phyloP scores from a whole-genome alignment of 2,888 invertebrate species.

The Harpagoxenus sublaevis region DNA sequence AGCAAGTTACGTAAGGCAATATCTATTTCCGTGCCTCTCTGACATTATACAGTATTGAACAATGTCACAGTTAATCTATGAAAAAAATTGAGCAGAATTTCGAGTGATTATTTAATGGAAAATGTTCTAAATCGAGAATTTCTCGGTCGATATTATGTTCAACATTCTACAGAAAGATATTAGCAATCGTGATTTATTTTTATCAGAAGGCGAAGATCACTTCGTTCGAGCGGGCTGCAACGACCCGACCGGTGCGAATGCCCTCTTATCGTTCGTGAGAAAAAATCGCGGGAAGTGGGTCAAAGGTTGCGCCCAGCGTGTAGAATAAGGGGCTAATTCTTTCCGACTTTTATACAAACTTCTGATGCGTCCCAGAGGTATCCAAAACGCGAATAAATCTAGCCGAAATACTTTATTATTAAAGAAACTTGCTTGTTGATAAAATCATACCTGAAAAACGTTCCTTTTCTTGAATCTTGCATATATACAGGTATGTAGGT shows the following conservation, averaged over 20 bases:
- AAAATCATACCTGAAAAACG: not conserved
- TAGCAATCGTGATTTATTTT: slow-evolving; percentile 36
- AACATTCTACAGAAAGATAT: slow-evolving; percentile 5
- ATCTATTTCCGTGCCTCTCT: not conserved
- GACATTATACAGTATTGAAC: not conserved
- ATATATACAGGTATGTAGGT: not conserved
- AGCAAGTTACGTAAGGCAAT: not conserved
- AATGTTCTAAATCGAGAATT: not conserved
- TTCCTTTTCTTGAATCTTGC: not conserved
- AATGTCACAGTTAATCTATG: not conserved
- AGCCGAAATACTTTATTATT: not conserved
- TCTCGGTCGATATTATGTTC: not conserved
- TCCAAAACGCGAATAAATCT: slow-evolving; percentile 19
- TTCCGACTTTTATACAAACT: slow-evolving; percentile 41
- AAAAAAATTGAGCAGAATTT: not conserved
- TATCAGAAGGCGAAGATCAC: slow-evolving; percentile 34
- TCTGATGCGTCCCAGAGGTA: slow-evolving; percentile 5
- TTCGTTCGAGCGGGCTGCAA: slow-evolving; percentile 6
- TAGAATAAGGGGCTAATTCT: slow-evolving; percentile 50
- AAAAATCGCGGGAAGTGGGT: slow-evolving; percentile 37
- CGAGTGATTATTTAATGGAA: not conserved
- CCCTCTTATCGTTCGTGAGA: slow-evolving; percentile 47
- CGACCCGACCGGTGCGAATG: slow-evolving; percentile 32
- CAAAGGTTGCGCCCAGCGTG: slow-evolving; percentile 32
- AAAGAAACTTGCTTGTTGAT: not conserved